phyloP scores from a whole-genome alignment of 2,797 vertebrate species.

The Anolis apletophallus region DNA sequence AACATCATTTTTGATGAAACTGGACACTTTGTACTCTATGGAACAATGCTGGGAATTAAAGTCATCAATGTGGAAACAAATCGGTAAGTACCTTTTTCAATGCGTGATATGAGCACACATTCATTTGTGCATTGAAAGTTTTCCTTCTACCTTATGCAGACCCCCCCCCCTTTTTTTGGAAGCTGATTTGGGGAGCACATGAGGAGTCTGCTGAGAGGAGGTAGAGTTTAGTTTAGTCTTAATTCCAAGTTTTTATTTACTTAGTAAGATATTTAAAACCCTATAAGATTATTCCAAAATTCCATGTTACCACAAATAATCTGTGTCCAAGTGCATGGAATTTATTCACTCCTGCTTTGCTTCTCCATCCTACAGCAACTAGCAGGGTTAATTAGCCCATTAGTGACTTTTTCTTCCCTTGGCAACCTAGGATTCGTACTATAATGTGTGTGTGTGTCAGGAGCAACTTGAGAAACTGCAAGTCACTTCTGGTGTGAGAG shows the following conservation, averaged over 20 bases:
- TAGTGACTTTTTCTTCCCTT: background rate
- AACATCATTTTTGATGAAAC: slow-evolving; percentile 99
- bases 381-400: background rate
- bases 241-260: too few species aligned
- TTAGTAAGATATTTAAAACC: too few species aligned
- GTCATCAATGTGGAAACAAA: slow-evolving; percentile 99
- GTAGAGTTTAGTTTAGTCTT: too few species aligned
- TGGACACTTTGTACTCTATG: slow-evolving; percentile 96
- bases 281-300: too few species aligned
- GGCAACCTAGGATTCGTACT: background rate
- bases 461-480: too few species aligned
- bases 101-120: background rate
- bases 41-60: slow-evolving; percentile 98
- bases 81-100: slow-evolving; percentile 77
- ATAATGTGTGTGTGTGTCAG: too few species aligned
- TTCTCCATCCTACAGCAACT: background rate
- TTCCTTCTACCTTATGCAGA: background rate
- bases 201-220: background rate
- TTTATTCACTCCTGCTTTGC: background rate
- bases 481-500: too few species aligned
- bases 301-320: background rate
- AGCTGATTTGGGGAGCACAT: background rate
- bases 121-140: background rate
- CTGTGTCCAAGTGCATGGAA: background rate
- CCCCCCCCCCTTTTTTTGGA: background rate